Conservation (phyloP, 1,140 invertebrate genomes). For the Ruditapes philippinarum region DNA sequence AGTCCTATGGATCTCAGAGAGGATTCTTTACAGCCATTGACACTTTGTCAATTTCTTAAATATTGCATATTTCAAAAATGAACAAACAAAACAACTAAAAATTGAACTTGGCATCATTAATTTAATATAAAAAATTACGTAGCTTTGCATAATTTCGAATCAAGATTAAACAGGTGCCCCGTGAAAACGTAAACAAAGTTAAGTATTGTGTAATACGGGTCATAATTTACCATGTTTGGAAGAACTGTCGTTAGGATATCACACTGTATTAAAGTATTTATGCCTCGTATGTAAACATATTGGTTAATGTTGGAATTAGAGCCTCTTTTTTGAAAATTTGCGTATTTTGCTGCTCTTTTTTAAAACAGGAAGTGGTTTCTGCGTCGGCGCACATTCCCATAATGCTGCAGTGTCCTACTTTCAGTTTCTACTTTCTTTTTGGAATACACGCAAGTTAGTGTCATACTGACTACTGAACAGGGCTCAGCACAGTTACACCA, state of each 20-base stretch:
- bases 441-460: background rate
- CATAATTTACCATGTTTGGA: background rate
- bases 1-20: no score
- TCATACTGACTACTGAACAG: background rate
- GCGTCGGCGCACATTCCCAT: constrained; percentile 32
- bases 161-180: constrained; percentile 57
- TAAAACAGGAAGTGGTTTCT: constrained; percentile 42
- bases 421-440: constrained; percentile 48
- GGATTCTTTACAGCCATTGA: no score
- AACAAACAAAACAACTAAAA: no score
- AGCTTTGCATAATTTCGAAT: constrained; percentile 57
- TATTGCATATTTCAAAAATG: no score
- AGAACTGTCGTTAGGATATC: background rate
- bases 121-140: background rate
- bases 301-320: background rate
- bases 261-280: background rate
- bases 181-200: constrained; percentile 55
- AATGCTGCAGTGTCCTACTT: constrained; percentile 58
- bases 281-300: background rate
- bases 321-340: background rate
- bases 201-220: background rate
- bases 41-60: no score
- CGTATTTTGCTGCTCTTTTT: constrained; percentile 18
- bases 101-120: no score
- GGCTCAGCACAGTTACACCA: background rate